Evolutionary conservation across 2,888 invertebrate genomes (phyloP), one percentile per base, ranked within the genome.

Genomic region (Drosophila merina): DNA sequence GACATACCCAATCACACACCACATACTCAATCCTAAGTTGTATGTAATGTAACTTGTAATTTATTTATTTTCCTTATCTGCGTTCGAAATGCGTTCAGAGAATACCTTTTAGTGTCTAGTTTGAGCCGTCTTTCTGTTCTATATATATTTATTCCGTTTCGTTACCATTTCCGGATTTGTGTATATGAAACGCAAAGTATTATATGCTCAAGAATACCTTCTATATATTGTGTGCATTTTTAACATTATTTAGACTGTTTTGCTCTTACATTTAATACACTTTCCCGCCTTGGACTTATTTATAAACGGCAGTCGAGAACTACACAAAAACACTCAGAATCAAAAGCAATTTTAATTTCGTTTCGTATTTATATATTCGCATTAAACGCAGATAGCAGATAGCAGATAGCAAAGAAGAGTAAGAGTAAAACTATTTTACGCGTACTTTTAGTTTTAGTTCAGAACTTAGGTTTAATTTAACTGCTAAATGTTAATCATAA

Each of bases 11-110:
- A 74, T 76, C 72, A 36, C 56, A 67, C 42, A 14, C 40, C 74
- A 47, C 60, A 79, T 58, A 74, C 82, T 81, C 79, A 80, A 74
- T 76, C 72, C 67, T 78, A 57, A 82, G 70, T 76, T 81, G 79
- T 76, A 79, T 72, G 75, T 77, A 75, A 80, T 72, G 75, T 77
- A 75, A 80, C 64, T 80, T 80, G 77, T 82, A 86, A 80, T 84
- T 84, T 69, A 84, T 82, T 86, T 86, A 82, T 82, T 86, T 62
- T 62, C 54, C 48, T 57, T 57, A 50, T 33, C 55, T 50, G 60
- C 48, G 59, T 64, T 63, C 40, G 20, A 14, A 58, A 48, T 50
- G 60, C 48, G 59, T 64, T 63, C 40, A 42, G 25, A 58, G 57
- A 48, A 49, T 57, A 57, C 49, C 20, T 49, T 49, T 49, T 30